Evolutionary conservation across 2,888 invertebrate genomes (phyloP).

Genomic region (Norana najaformis): DNA sequence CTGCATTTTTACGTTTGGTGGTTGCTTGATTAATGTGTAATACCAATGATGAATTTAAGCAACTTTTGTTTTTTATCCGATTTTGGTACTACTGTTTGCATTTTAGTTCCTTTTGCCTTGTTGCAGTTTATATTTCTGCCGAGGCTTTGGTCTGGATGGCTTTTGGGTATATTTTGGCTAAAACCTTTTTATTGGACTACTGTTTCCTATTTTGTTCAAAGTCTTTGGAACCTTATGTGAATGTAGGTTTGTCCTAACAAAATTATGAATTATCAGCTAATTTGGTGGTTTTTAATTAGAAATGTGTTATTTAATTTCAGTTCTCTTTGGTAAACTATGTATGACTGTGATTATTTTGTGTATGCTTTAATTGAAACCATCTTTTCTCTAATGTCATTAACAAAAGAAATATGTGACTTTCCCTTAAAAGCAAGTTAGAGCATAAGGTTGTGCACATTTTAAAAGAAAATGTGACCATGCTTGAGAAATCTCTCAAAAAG

Average conservation of each 20-base stretch:
- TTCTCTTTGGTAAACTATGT: not conserved
- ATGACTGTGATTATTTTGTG: not conserved
- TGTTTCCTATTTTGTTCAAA: not conserved
- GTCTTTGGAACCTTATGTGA: not conserved
- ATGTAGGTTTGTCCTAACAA: not conserved
- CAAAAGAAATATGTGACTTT: not conserved
- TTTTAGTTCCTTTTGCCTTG: not conserved
- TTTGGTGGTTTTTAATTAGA: not conserved
- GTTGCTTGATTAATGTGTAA: not conserved
- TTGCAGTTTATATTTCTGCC: not conserved
- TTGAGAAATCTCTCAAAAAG: too few species aligned
- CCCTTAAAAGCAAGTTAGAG: not conserved
- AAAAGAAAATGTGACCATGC: too few species aligned
- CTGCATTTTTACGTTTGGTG: not conserved
- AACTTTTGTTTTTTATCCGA: too few species aligned
- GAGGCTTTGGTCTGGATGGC: not conserved
- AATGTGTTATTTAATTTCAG: constrained; percentile 13
- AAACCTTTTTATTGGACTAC: not conserved
- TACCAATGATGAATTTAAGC: too few species aligned
- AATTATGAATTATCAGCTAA: not conserved
- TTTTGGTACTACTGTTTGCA: not conserved
- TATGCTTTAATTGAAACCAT: not conserved
- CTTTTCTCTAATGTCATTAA: not conserved
- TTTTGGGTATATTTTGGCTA: not conserved
- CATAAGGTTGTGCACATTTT: not conserved